These are phyloP conservation scores for Clarias macrocephalus DNA, from an alignment of 2,113 vertebrate species.

Conservation along the genomic window DNA sequence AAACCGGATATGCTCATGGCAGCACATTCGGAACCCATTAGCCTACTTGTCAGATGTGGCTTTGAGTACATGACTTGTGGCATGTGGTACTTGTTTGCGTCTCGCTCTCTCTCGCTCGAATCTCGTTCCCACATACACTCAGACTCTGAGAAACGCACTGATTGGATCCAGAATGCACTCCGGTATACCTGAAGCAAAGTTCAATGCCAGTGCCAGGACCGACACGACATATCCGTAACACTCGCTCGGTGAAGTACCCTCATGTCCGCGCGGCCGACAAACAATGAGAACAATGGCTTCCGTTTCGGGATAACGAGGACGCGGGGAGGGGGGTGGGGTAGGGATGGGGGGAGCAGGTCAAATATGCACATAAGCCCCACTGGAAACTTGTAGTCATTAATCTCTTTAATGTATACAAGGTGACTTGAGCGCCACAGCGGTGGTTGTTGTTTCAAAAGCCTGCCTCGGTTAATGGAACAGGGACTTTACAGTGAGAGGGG, in stretches of 20 bases:
- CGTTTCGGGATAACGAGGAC: slow-evolving; percentile 53
- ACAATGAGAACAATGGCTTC: slow-evolving; percentile 44
- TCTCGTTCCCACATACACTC: background rate
- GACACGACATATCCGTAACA: background rate
- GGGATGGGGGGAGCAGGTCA: slow-evolving; percentile 55
- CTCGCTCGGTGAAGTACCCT: background rate
- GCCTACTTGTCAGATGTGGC: slow-evolving; percentile 51
- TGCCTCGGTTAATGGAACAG: slow-evolving; percentile 12
- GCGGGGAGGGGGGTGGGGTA: too few species aligned
- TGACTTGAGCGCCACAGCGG: slow-evolving; percentile 44
- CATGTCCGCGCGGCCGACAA: background rate
- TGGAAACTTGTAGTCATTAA: slow-evolving; percentile 71
- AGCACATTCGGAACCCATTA: slow-evolving; percentile 51
- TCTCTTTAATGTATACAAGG: slow-evolving; percentile 71
- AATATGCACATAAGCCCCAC: slow-evolving; percentile 63
- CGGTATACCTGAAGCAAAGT: background rate
- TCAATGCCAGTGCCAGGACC: background rate
- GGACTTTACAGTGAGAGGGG: background rate
- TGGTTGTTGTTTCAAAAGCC: slow-evolving; percentile 24
- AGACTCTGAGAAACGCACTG: background rate
- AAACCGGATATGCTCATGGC: slow-evolving; percentile 20
- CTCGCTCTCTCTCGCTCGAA: too few species aligned
- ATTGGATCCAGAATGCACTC: slow-evolving; percentile 5
- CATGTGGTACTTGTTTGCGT: slow-evolving; percentile 51
- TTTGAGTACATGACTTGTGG: slow-evolving; percentile 45